Evolutionary conservation across 2,797 vertebrate species (phyloP), one percentile per base, ranked within the genome.

Genomic region (Apodemus agrarius): DNA sequence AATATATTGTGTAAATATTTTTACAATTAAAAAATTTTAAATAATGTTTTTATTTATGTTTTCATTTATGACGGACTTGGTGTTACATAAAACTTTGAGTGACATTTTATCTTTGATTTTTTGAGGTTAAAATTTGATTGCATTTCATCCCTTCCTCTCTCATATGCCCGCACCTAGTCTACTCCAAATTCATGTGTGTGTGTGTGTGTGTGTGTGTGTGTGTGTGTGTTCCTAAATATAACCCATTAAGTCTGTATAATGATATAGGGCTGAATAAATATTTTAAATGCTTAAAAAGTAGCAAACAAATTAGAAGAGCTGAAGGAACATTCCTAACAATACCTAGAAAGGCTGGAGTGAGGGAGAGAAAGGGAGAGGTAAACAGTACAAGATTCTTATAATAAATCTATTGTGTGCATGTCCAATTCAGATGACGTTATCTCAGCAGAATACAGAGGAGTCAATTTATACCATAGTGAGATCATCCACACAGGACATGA

Each of bases 291-390:
- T 86, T 81, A 65, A 57, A n/a, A 65, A 65, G 10, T 49, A 40
- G 13, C 63, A 59, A 46, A 6, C 17, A 89, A 40, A 57, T 59
- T 3, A 4, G 21, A 49, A 80, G 17, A 17, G 12, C 14, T 72
- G 31, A n/a, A 40, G 99, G 31, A 59, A n/a, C 13, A 72, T 16
- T 59, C 40, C 9, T 22, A 43, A 34, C 46, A 74, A n/a, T 63
- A 69, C 43, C 24, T 4, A 22, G 16, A 57, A 69, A 69, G 22
- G 43, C 14, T 46, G 69, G 43, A 29, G 40, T 61, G 8, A 83
- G 76, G n/a, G 57, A 78, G 54, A 91, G 37, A 9, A 65, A 69
- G 63, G 4, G 8, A 17, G 4, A 40, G 10, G 54, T 21, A 17
- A 40, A 78, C 21, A 43, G 12, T n/a, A 43, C 21, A 72, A 63